Base-by-base conservation (phyloP, 2,113 vertebrate species). In the Dunckerocampus dactyliophorus region DNA sequence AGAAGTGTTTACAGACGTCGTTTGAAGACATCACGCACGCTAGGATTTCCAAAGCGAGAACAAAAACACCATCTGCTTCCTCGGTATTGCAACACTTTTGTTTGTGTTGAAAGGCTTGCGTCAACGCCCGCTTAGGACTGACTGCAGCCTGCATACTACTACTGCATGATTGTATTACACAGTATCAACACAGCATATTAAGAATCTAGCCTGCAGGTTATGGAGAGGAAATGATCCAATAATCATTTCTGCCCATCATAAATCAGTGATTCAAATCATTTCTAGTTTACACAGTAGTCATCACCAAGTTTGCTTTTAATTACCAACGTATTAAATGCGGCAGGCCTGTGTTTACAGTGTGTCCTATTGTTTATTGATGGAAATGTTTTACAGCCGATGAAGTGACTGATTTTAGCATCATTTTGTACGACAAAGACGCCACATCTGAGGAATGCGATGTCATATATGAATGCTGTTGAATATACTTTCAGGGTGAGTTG, bases 41-140 rank as follows among this genome's bases (percentile, higher is more conserved):
- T 74, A 83, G 76, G 45, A 72, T 77, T 73, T 85, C 79, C 84
- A 85, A 87, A 85, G 75, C 66, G 59, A 70, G 34, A 15, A 56
- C 61, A 71, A 50, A 42, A 63, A 62, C 20, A 24, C 59, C n/a
- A n/a, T 45, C 22, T 63, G 47, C 52, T 47, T 47, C 65, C 54
- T 67, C 64, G 14, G 14, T 20, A 59, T 76, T 50, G 46, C 52
- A 24, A 72, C 59, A 54, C 53, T 19, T 55, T 55, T 19, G 55
- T 60, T 62, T 65, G 63, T 19, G 55, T 60, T 62, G 63, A 63
- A 79, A 69, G 22, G 69, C 65, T 76, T 57, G 63, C 65, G 19
- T 51, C 57, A 14, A 46, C 56, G 53, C 42, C 59, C 24, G 24
- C 24, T 28, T 39, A 9, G 5, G 6, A 11, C 37, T 10, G 3